Base-by-base conservation (phyloP, 1,140 invertebrate genomes). In the Venustaconcha ellipsiformis region DNA sequence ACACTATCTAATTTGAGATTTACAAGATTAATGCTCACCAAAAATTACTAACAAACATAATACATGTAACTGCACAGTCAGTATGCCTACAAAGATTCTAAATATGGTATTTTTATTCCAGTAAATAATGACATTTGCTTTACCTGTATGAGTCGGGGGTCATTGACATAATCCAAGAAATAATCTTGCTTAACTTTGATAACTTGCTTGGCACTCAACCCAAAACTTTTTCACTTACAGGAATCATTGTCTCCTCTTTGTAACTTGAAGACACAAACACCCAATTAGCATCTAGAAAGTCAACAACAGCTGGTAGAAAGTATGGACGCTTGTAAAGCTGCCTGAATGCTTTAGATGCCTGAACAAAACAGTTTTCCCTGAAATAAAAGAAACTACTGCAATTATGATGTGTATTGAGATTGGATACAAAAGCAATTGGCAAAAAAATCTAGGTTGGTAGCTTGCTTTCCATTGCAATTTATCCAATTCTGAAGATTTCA, bases 281-380 rank as follows among this genome's bases (percentile, higher is more conserved):
- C 95, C 95, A 96, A 84, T 94, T 96, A 80, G 94, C 94, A 79
- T 94, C 93, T 0, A 94, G 93, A 11, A 94, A 93, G 55, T 94
- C 93, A 3, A 95, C 92, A 66, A 93, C 93, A 23, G 93, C 92
- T 3, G 95, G 94, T 1, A 96, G 86, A 86, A 95, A 95, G 75
- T 94, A 94, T 0, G 95, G 95, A 26, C 94, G 89, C 26, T 93
- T 92, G 60, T 94, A 94, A 64, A 94, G 92, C 60, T 93, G 92
- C 23, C 94, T 87, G 6, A 95, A 90, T 0, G 92, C 92, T 87
- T 95, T 95, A 0, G 95, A 94, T 1, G 94, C 93, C 70, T 93
- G 91, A 26, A 93, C 93, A 75, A 95, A 94, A 83, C 95, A 96
- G 86, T 96, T 96, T 90, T 95, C 94, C 92, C 92, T 92, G 78